Conservation (phyloP, 2,888 invertebrate species). For the Hoplodrina blanda region DNA sequence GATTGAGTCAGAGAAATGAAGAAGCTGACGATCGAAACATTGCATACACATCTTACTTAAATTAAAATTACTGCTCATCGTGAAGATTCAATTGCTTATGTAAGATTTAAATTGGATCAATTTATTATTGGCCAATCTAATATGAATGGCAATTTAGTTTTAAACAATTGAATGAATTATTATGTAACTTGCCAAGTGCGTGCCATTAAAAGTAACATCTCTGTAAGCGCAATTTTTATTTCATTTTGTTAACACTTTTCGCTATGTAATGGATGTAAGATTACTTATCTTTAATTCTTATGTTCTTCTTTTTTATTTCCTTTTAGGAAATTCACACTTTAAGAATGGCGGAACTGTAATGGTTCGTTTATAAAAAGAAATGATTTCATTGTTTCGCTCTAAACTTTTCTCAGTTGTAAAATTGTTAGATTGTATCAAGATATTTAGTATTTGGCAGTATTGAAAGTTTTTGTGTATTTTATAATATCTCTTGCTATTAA, state of each 20-base stretch:
- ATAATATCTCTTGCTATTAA: conserved; percentile 5
- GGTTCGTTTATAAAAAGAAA: conserved; percentile 6
- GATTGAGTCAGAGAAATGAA: neutral
- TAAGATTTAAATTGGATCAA: conserved; percentile 52
- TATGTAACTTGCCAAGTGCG: conserved; percentile 44
- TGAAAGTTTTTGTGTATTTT: conserved; percentile 19
- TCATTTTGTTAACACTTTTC: conserved; percentile 39
- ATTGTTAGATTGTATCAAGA: conserved; percentile 26
- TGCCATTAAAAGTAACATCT: conserved; percentile 47
- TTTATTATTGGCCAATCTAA: conserved; percentile 59
- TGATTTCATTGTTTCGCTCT: neutral
- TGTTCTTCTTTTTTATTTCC: conserved; percentile 23
- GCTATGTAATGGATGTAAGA: conserved; percentile 28
- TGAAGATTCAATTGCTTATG: conserved; percentile 47
- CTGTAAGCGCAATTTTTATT: conserved; percentile 24
- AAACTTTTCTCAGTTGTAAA: conserved; percentile 21
- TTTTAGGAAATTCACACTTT: conserved; percentile 15
- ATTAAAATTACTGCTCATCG: conserved; percentile 49
- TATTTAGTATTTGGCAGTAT: conserved; percentile 13
- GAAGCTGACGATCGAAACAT: conserved; percentile 3
- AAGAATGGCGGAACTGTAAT: conserved; percentile 23
- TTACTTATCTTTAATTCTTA: conserved; percentile 40
- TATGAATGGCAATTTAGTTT: conserved; percentile 56
- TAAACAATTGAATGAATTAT: conserved; percentile 64
- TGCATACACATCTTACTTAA: conserved; percentile 35